phyloP scores from a whole-genome alignment of 35 echinoderm and acorn worm genomes.

The Eucidaris tribuloides region DNA sequence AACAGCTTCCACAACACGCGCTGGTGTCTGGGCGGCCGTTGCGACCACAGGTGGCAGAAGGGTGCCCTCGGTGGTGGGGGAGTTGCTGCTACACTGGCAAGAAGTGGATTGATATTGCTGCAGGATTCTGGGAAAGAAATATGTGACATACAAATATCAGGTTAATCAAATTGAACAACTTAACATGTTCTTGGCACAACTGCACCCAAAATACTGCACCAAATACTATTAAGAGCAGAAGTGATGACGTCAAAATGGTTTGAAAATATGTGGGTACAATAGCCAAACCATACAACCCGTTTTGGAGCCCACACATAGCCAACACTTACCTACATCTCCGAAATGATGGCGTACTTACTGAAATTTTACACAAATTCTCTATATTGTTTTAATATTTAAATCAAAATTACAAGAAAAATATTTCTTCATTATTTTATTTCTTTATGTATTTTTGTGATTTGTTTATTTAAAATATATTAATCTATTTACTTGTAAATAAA shows the following conservation, averaged over 20 bases:
- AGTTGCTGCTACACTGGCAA: neutral
- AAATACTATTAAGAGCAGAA: neutral
- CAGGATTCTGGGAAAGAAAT: slow-evolving; percentile 11
- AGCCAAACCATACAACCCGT: neutral
- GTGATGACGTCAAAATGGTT: neutral
- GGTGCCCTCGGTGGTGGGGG: neutral
- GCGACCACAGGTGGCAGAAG: slow-evolving; percentile 20
- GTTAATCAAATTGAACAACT: neutral
- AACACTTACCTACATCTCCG: neutral
- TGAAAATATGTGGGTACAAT: neutral
- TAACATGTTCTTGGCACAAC: neutral
- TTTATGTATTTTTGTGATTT: too few relatives aligned
- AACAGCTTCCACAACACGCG: slow-evolving; percentile 5
- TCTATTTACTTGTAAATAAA: too few relatives aligned
- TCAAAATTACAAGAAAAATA: too few relatives aligned
- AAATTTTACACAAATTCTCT: too few relatives aligned
- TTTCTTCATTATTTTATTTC: too few relatives aligned
- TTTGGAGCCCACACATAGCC: neutral
- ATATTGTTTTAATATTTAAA: too few relatives aligned
- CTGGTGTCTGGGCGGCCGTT: slow-evolving; percentile 16
- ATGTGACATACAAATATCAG: neutral
- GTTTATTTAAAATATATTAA: too few relatives aligned
- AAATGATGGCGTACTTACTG: neutral
- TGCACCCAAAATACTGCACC: neutral
- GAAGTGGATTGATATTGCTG: neutral